Evolutionary conservation across 2,888 invertebrate species (phyloP).

Genomic region (Leptinotarsa rubiginosa): DNA sequence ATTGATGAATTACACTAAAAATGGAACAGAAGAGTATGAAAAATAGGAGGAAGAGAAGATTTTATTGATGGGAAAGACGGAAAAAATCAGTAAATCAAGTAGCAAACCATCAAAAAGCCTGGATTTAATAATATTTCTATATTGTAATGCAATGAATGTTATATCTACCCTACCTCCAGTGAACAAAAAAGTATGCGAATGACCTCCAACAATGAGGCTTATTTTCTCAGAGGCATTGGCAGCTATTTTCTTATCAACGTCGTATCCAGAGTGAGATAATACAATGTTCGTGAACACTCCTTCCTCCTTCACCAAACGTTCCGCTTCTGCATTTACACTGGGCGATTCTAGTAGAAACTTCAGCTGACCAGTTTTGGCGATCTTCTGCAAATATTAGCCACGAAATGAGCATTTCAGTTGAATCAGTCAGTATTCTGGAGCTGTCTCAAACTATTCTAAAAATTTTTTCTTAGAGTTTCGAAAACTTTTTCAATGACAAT

Average conservation of each 20-base stretch:
- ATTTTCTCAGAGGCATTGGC: slow-evolving; percentile 74
- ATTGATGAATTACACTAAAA: no score
- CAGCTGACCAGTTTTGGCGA: slow-evolving; percentile 75
- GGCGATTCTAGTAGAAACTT: slow-evolving; percentile 77
- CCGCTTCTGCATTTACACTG: slow-evolving; percentile 76
- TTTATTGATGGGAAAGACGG: no score
- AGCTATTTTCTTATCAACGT: slow-evolving; percentile 77
- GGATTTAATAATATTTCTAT: background rate
- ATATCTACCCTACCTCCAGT: slow-evolving; percentile 64
- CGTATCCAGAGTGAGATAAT: slow-evolving; percentile 84
- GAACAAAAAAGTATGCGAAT: slow-evolving; percentile 85
- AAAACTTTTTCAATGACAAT: no score
- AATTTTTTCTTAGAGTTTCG: no score
- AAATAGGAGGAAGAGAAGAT: no score
- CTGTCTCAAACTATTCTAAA: no score
- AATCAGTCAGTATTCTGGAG: no score
- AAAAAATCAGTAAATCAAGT: no score
- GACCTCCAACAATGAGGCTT: slow-evolving; percentile 87
- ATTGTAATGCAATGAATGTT: background rate
- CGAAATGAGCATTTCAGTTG: no score
- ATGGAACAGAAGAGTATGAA: no score
- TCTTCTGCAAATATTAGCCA: slow-evolving; percentile 66
- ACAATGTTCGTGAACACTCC: slow-evolving; percentile 84
- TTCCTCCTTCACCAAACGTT: slow-evolving; percentile 70
- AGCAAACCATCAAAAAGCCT: background rate